A percentile compares a stretch with the other conserved stretches of the same genome.
phyloP scores from a whole-genome alignment of 2,888 invertebrate species.

The Corbicula japonica region DNA sequence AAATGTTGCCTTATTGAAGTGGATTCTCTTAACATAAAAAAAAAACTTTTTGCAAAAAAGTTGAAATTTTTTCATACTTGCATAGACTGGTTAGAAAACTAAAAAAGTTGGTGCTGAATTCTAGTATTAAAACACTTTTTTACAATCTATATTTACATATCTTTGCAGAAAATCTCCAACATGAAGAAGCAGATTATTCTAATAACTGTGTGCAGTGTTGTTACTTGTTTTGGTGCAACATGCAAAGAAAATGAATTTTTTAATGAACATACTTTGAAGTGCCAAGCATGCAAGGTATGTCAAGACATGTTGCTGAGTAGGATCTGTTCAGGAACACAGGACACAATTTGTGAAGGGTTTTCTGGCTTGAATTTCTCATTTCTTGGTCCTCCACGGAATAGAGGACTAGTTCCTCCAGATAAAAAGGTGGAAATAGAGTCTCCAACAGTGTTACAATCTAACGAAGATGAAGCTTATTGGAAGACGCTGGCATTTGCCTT shows the following conservation, averaged over 20 bases:
- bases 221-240: conserved; percentile 20
- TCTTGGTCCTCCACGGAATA: conserved; percentile 11
- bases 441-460: conserved; percentile 54
- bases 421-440: conserved; percentile 12
- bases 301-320: conserved; percentile 26
- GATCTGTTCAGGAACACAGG: conserved; percentile 40
- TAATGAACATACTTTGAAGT: conserved; percentile 17
- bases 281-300: conserved; percentile 54
- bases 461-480: conserved; percentile 76
- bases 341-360: conserved; percentile 45
- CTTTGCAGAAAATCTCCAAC: too few species aligned
- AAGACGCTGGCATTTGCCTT: conserved; percentile 77
- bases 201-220: background rate
- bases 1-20: too few species aligned
- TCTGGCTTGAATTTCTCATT: conserved; percentile 25
- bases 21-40: too few species aligned
- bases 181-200: too few species aligned
- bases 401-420: too few species aligned
- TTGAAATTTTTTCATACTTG: too few species aligned
- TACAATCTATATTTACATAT: too few species aligned
- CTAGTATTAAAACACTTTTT: too few species aligned
- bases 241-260: conserved; percentile 51
- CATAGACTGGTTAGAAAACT: too few species aligned
- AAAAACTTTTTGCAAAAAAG: too few species aligned
- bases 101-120: too few species aligned